These are phyloP conservation scores for Andrena cerasifolii DNA, from an alignment of 1,140 invertebrate genomes.

Conservation along the genomic window DNA sequence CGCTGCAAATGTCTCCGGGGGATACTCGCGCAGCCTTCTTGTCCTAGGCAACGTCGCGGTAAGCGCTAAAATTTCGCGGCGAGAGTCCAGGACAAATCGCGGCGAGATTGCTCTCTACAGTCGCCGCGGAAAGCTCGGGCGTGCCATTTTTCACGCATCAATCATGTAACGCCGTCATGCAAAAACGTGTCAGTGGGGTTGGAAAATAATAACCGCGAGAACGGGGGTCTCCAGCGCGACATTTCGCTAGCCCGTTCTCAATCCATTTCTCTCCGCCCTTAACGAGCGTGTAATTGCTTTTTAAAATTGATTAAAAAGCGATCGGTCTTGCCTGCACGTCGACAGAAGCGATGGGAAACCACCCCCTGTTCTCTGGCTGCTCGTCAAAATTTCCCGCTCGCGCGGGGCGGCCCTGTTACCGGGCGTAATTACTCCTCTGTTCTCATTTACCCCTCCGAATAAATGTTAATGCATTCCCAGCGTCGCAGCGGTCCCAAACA, in stretches of 20 bases:
- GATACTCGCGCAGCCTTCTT: too few species aligned
- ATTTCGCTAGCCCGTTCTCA: slow-evolving; percentile 21
- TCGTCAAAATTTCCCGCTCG: slow-evolving; percentile 33
- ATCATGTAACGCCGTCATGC: slow-evolving; percentile 12
- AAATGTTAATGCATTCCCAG: neutral
- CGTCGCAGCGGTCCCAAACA: neutral
- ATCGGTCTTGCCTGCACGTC: slow-evolving; percentile 46
- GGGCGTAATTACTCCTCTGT: neutral
- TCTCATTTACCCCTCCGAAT: neutral
- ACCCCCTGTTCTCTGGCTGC: neutral
- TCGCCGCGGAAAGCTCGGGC: too few species aligned
- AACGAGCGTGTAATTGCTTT: slow-evolving; percentile 67
- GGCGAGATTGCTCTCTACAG: too few species aligned
- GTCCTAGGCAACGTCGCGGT: too few species aligned
- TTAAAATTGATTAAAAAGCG: slow-evolving; percentile 67
- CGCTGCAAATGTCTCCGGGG: neutral
- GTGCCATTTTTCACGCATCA: slow-evolving; percentile 12
- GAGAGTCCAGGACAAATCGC: too few species aligned
- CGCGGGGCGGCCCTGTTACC: slow-evolving; percentile 2
- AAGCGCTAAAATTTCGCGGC: too few species aligned
- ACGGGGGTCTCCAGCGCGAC: neutral
- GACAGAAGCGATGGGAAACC: slow-evolving; percentile 31
- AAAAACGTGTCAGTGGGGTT: neutral
- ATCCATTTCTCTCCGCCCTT: slow-evolving; percentile 52
- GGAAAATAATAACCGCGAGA: slow-evolving; percentile 42